Evolutionary conservation across 2,888 invertebrate species (phyloP).

Genomic region (Ommatoiulus sabulosus): DNA sequence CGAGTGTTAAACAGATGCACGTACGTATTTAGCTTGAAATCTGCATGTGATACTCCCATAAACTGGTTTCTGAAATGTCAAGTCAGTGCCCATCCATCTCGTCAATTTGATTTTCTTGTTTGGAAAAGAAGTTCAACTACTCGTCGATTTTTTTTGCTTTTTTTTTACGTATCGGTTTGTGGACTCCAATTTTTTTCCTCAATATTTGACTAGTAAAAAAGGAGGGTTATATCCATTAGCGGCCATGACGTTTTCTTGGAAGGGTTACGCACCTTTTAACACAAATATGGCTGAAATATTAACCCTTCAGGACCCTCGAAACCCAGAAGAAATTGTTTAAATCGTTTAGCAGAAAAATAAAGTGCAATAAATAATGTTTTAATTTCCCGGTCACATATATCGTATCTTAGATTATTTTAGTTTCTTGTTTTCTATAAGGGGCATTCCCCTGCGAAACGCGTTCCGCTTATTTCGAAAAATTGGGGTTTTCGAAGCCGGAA

Average conservation of each 20-base stretch:
- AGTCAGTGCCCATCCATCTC: background rate
- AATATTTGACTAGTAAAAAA: too few relatives aligned
- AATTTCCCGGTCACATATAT: background rate
- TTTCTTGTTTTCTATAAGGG: background rate
- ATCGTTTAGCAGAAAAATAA: background rate
- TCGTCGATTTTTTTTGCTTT: background rate
- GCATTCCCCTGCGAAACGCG: background rate
- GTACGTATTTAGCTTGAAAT: background rate
- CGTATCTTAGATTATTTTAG: background rate
- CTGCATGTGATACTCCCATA: background rate
- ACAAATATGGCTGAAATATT: background rate
- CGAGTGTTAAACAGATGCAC: background rate
- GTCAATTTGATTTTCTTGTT: background rate
- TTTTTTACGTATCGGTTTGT: background rate
- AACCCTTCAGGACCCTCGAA: background rate
- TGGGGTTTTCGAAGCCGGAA: background rate
- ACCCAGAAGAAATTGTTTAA: background rate
- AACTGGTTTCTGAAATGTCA: constrained; percentile 10
- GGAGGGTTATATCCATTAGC: background rate
- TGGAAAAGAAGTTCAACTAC: constrained; percentile 20
- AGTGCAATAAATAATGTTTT: background rate
- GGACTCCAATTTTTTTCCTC: background rate
- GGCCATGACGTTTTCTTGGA: background rate
- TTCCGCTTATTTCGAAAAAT: background rate
- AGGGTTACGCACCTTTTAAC: constrained; percentile 39